phyloP scores from a whole-genome alignment of 1,140 invertebrate species.

The Drosophila tristis region DNA sequence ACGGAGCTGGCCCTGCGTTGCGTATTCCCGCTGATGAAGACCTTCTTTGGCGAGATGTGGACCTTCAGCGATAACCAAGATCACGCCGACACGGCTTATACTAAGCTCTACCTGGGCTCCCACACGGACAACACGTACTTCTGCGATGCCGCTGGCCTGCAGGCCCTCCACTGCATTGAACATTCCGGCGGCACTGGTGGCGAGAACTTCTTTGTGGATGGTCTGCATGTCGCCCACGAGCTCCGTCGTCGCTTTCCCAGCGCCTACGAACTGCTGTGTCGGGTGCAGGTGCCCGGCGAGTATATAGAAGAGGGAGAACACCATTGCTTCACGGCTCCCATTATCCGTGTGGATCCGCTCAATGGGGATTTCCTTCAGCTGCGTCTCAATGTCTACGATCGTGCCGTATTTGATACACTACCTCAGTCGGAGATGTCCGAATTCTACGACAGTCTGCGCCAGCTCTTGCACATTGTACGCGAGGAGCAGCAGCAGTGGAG shows the following conservation, averaged over 20 bases:
- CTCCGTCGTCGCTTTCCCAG: constrained; percentile 85
- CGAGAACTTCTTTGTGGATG: constrained; percentile 89
- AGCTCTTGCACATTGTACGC: constrained; percentile 86
- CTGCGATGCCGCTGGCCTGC: constrained; percentile 88
- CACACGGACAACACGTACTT: constrained; percentile 91
- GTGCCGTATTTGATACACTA: constrained; percentile 86
- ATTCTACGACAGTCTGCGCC: constrained; percentile 88
- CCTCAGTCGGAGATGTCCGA: constrained; percentile 84
- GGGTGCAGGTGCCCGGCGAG: constrained; percentile 86
- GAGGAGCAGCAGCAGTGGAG: constrained; percentile 85
- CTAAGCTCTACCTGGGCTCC: constrained; percentile 85
- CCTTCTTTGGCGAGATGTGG: constrained; percentile 88
- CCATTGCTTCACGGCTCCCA: constrained; percentile 85
- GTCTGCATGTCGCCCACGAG: constrained; percentile 87
- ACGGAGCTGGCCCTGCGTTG: constrained; percentile 76
- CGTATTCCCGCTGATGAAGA: constrained; percentile 86
- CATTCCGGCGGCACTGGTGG: constrained; percentile 87
- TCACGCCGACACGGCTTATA: constrained; percentile 89
- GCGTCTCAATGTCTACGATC: constrained; percentile 89
- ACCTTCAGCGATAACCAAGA: constrained; percentile 85
- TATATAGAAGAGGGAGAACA: constrained; percentile 87
- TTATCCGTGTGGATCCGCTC: constrained; percentile 85
- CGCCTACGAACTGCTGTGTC: constrained; percentile 86
- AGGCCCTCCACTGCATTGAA: constrained; percentile 89
- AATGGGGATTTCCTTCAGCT: constrained; percentile 86